Conservation (phyloP, 2,797 vertebrate species). For the Rhinophrynus dorsalis region DNA sequence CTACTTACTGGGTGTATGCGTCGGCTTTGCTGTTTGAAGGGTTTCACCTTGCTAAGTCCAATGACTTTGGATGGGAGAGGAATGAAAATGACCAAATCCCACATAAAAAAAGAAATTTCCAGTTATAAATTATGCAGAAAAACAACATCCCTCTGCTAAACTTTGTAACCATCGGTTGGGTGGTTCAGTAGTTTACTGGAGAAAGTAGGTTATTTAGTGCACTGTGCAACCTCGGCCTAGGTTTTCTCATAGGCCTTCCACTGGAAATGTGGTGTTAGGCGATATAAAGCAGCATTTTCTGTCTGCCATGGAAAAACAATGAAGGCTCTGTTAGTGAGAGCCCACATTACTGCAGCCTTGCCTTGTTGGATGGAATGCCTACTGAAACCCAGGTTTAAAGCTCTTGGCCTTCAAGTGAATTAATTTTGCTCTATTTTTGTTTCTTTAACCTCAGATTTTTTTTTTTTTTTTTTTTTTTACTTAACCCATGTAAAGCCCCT, state of each 20-base stretch:
- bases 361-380: conserved; percentile 75
- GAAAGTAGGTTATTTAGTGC: conserved; percentile 68
- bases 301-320: conserved; percentile 84
- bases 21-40: conserved; percentile 53
- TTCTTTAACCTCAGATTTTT: conserved; percentile 66
- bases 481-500: conserved; percentile 75
- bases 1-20: conserved; percentile 51
- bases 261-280: conserved; percentile 75
- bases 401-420: conserved; percentile 72
- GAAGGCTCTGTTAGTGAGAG: conserved; percentile 82
- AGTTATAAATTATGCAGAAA: conserved; percentile 71
- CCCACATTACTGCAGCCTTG: conserved; percentile 64
- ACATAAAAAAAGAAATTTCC: conserved; percentile 73
- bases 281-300: conserved; percentile 85
- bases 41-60: conserved; percentile 60
- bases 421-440: conserved; percentile 75
- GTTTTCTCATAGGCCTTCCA: conserved; percentile 60
- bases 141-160: conserved; percentile 66
- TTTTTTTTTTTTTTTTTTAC: conserved; percentile 71
- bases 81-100: conserved; percentile 64
- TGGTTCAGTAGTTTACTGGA: conserved; percentile 69
- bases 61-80: conserved; percentile 49
- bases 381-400: conserved; percentile 80
- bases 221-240: conserved; percentile 57
- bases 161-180: conserved; percentile 60